Percentiles rank a stretch among this genome's conserved stretches.
Evolutionary conservation across 1,140 invertebrate genomes (phyloP).

Genomic region (Temnothorax curvispinosus): DNA sequence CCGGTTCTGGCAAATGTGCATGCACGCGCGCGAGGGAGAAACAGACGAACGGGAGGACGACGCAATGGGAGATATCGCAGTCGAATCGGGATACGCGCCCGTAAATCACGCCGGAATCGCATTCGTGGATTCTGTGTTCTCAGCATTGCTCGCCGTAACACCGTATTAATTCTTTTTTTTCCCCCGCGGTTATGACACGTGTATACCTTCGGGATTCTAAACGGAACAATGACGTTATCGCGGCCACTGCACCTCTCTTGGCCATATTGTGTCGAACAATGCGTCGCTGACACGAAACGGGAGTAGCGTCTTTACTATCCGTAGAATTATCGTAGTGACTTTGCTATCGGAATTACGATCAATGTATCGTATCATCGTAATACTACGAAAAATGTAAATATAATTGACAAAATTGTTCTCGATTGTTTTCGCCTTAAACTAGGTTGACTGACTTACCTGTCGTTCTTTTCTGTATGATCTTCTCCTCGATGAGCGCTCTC

Average conservation of each 20-base stretch:
- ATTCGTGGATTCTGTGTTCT: slow-evolving; percentile 67
- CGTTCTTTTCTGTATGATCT: slow-evolving; percentile 94
- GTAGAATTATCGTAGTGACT: not conserved
- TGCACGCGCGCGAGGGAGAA: slow-evolving; percentile 15
- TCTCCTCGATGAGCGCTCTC: slow-evolving; percentile 95
- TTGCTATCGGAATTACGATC: not conserved
- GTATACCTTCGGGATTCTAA: slow-evolving; percentile 29
- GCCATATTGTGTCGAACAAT: slow-evolving; percentile 19
- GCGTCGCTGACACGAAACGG: not conserved
- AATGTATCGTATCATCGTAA: not conserved
- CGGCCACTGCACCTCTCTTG: not conserved
- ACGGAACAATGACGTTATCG: slow-evolving; percentile 36
- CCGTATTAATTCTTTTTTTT: slow-evolving; percentile 66
- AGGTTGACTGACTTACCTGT: slow-evolving; percentile 79
- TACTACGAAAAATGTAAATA: not conserved
- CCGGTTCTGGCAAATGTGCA: slow-evolving; percentile 66
- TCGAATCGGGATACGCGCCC: slow-evolving; percentile 59
- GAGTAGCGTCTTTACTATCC: not conserved
- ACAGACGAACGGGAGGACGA: slow-evolving; percentile 15
- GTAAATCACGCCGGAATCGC: slow-evolving; percentile 67
- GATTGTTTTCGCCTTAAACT: slow-evolving; percentile 35
- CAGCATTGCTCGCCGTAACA: slow-evolving; percentile 58
- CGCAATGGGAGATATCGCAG: slow-evolving; percentile 36
- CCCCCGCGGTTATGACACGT: slow-evolving; percentile 34
- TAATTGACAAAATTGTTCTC: not conserved